These are phyloP conservation scores for Neoarius graeffei DNA, from an alignment of 2,113 vertebrate species.

Conservation along the genomic window DNA sequence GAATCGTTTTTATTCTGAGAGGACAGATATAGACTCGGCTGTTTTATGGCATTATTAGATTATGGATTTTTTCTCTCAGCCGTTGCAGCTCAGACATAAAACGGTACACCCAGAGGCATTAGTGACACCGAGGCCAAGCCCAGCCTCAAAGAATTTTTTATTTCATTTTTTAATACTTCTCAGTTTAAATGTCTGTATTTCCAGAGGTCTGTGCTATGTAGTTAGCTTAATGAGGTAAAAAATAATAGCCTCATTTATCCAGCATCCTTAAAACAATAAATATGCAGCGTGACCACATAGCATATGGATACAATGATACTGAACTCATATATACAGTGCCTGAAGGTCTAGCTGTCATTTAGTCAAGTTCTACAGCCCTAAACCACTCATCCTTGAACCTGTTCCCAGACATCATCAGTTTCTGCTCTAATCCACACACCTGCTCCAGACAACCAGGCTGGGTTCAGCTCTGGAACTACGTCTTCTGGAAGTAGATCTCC, in stretches of 20 bases:
- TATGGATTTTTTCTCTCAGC: slow-evolving; percentile 60
- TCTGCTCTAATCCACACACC: not conserved
- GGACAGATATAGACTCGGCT: slow-evolving; percentile 41
- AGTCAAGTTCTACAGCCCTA: not conserved
- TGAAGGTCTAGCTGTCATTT: not conserved
- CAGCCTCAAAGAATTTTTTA: not conserved
- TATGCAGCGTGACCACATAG: not conserved
- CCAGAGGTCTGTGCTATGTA: not conserved
- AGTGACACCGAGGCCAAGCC: not conserved
- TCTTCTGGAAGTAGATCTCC: not conserved
- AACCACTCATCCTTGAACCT: not conserved
- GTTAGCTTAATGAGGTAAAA: not conserved
- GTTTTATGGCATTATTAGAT: slow-evolving; percentile 64
- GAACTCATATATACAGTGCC: not conserved
- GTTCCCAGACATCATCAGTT: not conserved
- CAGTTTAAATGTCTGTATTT: not conserved
- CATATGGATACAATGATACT: not conserved
- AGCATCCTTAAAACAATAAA: not conserved
- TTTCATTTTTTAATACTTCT: not conserved
- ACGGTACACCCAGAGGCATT: slow-evolving; percentile 63
- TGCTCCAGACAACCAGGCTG: not conserved
- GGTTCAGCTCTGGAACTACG: not conserved
- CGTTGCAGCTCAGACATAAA: slow-evolving; percentile 62
- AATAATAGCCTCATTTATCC: not conserved
- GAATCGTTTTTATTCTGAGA: slow-evolving; percentile 54